Base-by-base conservation (phyloP, 1,140 invertebrate genomes). In the Drosophila subobscura region DNA sequence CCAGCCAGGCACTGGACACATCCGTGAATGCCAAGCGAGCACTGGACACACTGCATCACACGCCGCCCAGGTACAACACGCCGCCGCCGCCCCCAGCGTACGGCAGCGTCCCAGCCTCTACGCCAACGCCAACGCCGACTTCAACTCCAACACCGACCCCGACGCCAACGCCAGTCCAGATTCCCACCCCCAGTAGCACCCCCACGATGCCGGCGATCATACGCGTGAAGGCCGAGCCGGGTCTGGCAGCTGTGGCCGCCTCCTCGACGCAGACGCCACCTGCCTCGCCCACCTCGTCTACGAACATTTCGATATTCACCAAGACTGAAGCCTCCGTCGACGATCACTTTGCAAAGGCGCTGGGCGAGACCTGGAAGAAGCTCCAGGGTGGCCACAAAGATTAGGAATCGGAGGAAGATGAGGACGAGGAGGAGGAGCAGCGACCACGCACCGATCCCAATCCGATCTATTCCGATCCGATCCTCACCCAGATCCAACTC, bases 301-400 rank as follows among this genome's bases (percentile, higher is more conserved):
- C 85, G 14, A 77, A 86, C 73, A 72, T 90, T 67, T 78, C 89
- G 49, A 79, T 88, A 67, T 86, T 90, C 51, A 89, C 79, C 52
- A 92, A 80, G 70, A 93, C 93, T 92, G 93, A 93, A 67, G 93
- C 93, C 41, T 94, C 94, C 83, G 97, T 99, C 14, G 98, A 99
- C 92, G 98, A 99, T 91, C 98, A 99, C 90, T 99, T 99, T 92
- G 97, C 97, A 10, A 98, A 99, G 93, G 97, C 98, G 2, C 93
- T 99, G 4, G 97, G 97, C 1, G 97, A 98, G 66, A 98, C 97
- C 0, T 99, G 97, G 97, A 94, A 95, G 60, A 96, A 96, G 92
- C 93, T 99, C 71, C 94, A 96, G 89, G 94, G 93, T 41, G 94
- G 93, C 33, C 92, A 93, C 44, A 91, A 91, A 63, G 79, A 66